These are phyloP conservation scores for Onychostoma macrolepis DNA, from an alignment of 2,113 vertebrate genomes.

Conservation along the genomic window DNA sequence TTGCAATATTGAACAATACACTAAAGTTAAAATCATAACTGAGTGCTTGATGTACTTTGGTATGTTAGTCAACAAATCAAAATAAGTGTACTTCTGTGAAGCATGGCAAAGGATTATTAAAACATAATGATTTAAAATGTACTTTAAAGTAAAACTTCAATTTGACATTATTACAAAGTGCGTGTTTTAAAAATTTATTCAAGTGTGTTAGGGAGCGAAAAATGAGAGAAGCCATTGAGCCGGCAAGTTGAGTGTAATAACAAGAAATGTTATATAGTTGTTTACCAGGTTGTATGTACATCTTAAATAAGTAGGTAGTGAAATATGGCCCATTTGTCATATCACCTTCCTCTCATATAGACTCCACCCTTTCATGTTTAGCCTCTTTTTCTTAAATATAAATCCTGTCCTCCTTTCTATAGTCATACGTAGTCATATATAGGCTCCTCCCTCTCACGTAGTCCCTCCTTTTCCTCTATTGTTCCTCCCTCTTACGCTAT, in stretches of 20 bases:
- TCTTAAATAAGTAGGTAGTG: too few relatives aligned
- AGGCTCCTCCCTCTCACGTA: not conserved
- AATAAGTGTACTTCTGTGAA: not conserved
- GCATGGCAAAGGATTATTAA: not conserved
- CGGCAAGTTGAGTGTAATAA: too few relatives aligned
- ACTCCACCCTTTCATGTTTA: too few relatives aligned
- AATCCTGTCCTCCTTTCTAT: too few relatives aligned
- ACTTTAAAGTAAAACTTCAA: not conserved
- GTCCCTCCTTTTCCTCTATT: not conserved
- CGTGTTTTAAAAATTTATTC: not conserved
- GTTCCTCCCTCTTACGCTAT: not conserved
- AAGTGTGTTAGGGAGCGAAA: too few relatives aligned
- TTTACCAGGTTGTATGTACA: too few relatives aligned
- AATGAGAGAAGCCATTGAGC: too few relatives aligned
- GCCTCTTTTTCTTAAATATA: not conserved
- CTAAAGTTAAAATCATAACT: too few relatives aligned
- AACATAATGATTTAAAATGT: not conserved
- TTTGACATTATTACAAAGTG: not conserved
- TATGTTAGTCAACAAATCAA: not conserved
- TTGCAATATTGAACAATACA: too few relatives aligned
- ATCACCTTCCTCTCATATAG: too few relatives aligned
- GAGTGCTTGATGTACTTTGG: not conserved
- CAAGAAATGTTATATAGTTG: too few relatives aligned
- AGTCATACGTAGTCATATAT: not conserved
- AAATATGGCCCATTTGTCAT: too few relatives aligned